A percentile compares a stretch with the other conserved stretches of the same genome.
These are phyloP conservation scores for Aporrectodea caliginosa DNA, from an alignment of 1,140 invertebrate species.

Conservation along the genomic window DNA sequence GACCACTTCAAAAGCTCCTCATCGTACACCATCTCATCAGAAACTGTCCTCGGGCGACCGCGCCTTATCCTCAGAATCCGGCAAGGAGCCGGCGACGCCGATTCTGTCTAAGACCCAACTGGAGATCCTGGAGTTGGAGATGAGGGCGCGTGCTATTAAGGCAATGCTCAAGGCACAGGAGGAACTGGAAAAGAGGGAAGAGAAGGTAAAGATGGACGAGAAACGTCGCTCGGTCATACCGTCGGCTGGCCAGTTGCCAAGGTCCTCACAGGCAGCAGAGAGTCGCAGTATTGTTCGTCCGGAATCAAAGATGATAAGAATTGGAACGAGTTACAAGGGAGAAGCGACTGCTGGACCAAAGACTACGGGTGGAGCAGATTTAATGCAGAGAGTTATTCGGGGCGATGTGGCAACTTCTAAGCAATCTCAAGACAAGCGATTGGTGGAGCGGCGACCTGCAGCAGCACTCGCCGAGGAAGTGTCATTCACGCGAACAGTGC, in stretches of 20 bases:
- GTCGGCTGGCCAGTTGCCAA: neutral
- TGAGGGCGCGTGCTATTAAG: constrained; percentile 59
- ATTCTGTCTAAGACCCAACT: constrained; percentile 44
- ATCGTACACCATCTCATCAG: neutral
- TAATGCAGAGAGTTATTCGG: neutral
- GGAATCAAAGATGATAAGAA: no score
- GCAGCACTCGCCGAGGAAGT: neutral
- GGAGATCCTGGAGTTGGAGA: constrained; percentile 58
- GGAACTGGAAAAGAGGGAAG: constrained; percentile 18
- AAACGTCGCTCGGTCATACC: neutral
- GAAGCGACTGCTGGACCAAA: neutral
- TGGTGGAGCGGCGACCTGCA: neutral
- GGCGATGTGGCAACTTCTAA: no score
- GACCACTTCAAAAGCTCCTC: neutral
- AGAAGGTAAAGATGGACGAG: neutral
- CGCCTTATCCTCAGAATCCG: neutral
- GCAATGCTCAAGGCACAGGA: constrained; percentile 50
- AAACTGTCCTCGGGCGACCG: neutral
- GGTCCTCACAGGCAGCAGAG: neutral
- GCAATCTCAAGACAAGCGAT: neutral
- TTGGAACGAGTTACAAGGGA: no score
- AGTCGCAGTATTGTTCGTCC: neutral
- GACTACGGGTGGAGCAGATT: neutral
- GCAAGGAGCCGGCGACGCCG: neutral
- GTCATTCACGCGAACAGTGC: neutral